Evolutionary conservation across 2,797 vertebrate genomes (phyloP), one percentile per base, ranked within the genome.

Genomic region (Distichodus sexfasciatus): DNA sequence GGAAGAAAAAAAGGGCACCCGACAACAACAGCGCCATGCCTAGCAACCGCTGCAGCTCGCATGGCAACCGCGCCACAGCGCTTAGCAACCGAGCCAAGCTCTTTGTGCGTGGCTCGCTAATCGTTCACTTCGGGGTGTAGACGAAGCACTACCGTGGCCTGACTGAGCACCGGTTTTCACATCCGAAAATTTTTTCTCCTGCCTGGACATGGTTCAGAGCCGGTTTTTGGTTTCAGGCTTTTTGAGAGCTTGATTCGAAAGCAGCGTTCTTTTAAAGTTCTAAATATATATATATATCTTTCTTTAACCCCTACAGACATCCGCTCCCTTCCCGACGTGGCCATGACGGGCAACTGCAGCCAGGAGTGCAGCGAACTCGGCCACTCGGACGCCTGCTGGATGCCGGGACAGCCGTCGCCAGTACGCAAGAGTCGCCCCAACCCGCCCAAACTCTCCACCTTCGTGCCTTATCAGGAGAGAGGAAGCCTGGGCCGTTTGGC

Each of bases 391-490:
- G 94, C 96, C 72, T 99, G 97, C 92, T 99, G 97, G 97, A 99
- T 99, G 97, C 97, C 97, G 0, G 96, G 97, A 77, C 96, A 98
- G 87, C 94, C 96, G 58, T 98, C 96, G 81, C 97, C 96, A 15
- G 92, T 93, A 77, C 95, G 94, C 87, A 96, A 97, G 93, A 92
- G 94, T 86, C 96, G 96, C n/a, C n/a, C n/a, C 92, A 97, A 94
- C 76, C 92, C 92, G 87, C 96, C 97, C 86, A 98, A 98, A 94
- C 96, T 99, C 90, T 98, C 97, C 90, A 99, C 97, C 90, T 99
- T 99, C 90, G 96, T 99, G 97, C 97, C 96, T 99, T 99, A 98
- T 93, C 96, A 99, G 94, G 97, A 99, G 90, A 94, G 95, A 91
- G 95, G 95, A 90, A 96, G 94, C 88, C 93, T 97, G 91, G 96